Conservation (phyloP, 2,113 vertebrate species). For the Cryptotis parvus region DNA sequence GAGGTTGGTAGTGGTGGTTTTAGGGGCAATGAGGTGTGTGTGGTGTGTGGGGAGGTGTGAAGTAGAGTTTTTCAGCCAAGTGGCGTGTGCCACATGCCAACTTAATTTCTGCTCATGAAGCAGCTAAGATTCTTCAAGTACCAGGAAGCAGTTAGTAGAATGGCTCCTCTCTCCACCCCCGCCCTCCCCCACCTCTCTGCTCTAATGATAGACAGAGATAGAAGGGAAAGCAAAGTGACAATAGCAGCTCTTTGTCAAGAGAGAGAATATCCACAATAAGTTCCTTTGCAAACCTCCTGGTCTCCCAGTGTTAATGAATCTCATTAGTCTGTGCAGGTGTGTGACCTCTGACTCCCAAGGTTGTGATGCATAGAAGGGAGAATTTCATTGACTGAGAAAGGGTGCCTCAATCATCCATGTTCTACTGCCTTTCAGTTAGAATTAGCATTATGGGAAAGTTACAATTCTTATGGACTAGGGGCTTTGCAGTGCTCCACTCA, state of each 20-base stretch:
- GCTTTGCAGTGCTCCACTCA: neutral
- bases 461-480: fast-evolving
- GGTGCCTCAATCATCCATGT: neutral
- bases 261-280: slow-evolving; percentile 29
- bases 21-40: too few species aligned
- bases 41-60: neutral
- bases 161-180: neutral
- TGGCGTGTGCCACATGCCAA: too few species aligned
- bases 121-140: neutral
- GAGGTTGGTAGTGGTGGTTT: too few species aligned
- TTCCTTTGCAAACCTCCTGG: slow-evolving; percentile 1
- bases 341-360: slow-evolving; percentile 22
- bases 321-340: slow-evolving; percentile 55
- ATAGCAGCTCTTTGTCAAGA: neutral
- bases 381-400: neutral
- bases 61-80: neutral
- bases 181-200: neutral
- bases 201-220: slow-evolving; percentile 22
- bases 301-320: neutral
- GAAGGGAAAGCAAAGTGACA: neutral
- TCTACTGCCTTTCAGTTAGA: neutral
- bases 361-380: neutral
- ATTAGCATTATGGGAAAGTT: neutral
- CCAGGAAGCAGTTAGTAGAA: neutral
- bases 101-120: neutral